Percentiles rank a stretch among this genome's conserved stretches.
These are phyloP conservation scores for Festucalex cinctus DNA, from an alignment of 2,113 vertebrate species.

Conservation along the genomic window DNA sequence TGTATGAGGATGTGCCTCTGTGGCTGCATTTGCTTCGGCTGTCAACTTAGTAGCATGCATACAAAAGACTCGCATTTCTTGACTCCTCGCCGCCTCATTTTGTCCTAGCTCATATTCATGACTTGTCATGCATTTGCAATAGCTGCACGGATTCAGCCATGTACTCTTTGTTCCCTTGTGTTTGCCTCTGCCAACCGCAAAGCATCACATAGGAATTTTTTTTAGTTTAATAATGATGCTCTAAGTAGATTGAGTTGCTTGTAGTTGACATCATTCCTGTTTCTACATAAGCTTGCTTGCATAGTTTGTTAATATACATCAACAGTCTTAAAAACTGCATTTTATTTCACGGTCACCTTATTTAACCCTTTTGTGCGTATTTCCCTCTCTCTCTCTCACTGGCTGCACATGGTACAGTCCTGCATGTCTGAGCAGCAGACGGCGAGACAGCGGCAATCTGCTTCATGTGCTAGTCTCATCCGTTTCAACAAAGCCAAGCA, in stretches of 20 bases:
- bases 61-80: constrained; percentile 9
- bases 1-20: constrained; percentile 22
- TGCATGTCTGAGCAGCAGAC: constrained; percentile 72
- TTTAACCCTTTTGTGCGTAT: constrained; percentile 32
- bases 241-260: background rate
- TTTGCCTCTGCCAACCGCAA: background rate
- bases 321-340: background rate
- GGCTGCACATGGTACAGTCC: constrained; percentile 60
- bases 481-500: constrained; percentile 44
- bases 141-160: constrained; percentile 27
- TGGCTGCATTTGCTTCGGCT: constrained; percentile 20
- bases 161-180: constrained; percentile 19
- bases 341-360: constrained; percentile 23
- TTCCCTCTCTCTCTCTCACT: background rate
- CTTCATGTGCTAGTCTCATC: constrained; percentile 44
- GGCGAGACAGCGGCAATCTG: constrained; percentile 66
- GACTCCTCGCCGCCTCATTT: constrained; percentile 34
- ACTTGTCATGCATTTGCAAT: constrained; percentile 24
- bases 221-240: background rate
- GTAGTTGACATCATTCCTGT: constrained; percentile 7
- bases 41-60: constrained; percentile 7
- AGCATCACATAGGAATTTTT: background rate
- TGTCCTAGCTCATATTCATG: constrained; percentile 21
- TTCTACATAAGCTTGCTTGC: background rate
- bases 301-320: constrained; percentile 1